These are phyloP conservation scores for Spheniscus mendiculus DNA, from an alignment of 2,113 vertebrate species.

Conservation along the genomic window DNA sequence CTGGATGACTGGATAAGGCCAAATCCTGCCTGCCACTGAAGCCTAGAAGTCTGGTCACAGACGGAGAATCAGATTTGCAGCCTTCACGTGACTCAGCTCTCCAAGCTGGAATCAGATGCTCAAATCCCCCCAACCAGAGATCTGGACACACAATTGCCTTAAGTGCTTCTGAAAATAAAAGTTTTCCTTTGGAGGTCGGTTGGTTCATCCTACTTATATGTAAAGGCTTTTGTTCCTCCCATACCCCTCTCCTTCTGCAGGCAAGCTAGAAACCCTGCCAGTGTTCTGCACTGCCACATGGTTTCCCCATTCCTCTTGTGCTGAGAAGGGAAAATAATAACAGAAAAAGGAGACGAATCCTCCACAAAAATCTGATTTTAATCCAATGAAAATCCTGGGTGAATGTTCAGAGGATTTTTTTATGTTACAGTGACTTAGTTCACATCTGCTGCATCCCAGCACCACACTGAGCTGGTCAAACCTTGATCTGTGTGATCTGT, in stretches of 20 bases:
- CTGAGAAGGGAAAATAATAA: background rate
- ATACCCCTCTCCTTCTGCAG: background rate
- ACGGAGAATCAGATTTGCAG: background rate
- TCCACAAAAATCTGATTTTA: background rate
- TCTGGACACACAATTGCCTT: background rate
- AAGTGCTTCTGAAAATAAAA: background rate
- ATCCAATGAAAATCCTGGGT: background rate
- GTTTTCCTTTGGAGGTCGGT: background rate
- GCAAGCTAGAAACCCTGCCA: background rate
- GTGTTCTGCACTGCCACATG: background rate
- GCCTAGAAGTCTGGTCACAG: slow-evolving; percentile 6
- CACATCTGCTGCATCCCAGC: background rate
- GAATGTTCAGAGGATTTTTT: background rate
- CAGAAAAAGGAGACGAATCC: background rate
- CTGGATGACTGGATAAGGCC: slow-evolving; percentile 14
- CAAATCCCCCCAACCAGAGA: background rate
- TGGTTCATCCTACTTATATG: background rate
- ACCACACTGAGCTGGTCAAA: background rate
- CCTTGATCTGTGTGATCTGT: background rate
- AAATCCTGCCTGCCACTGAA: background rate
- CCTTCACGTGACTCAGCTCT: slow-evolving; percentile 22
- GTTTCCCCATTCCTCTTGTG: background rate
- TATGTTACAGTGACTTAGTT: background rate
- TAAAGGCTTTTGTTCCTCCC: background rate
- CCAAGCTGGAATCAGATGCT: background rate